phyloP scores from a whole-genome alignment of 2,797 vertebrate genomes.

The Dicrostonyx torquatus region DNA sequence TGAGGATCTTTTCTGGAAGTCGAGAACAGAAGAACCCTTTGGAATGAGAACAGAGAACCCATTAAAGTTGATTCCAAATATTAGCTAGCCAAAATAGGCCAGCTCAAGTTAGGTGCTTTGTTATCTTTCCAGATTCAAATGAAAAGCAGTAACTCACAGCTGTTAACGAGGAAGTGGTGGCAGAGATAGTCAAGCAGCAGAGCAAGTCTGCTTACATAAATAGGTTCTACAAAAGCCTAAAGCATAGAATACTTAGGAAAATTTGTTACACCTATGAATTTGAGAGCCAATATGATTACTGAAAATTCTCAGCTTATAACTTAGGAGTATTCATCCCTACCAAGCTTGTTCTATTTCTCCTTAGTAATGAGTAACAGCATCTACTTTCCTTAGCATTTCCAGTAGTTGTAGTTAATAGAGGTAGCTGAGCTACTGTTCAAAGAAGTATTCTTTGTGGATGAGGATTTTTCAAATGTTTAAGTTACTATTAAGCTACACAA shows the following conservation, averaged over 20 bases:
- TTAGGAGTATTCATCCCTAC: constrained; percentile 71
- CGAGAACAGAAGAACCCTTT: constrained; percentile 71
- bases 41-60: constrained; percentile 64
- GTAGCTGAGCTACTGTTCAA: constrained; percentile 87
- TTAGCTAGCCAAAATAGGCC: constrained; percentile 59
- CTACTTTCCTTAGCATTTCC: constrained; percentile 86
- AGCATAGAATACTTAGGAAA: constrained; percentile 57
- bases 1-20: constrained; percentile 79
- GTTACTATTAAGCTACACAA: constrained; percentile 85
- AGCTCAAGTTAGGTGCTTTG: constrained; percentile 66
- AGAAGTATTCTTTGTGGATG: constrained; percentile 83
- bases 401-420: constrained; percentile 87
- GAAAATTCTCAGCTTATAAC: constrained; percentile 72
- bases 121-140: constrained; percentile 60
- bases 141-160: constrained; percentile 52
- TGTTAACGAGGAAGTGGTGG: constrained; percentile 44
- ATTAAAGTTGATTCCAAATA: constrained; percentile 53
- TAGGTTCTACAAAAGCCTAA: constrained; percentile 68
- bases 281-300: constrained; percentile 60
- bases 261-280: constrained; percentile 64
- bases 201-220: constrained; percentile 52
- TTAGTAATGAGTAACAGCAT: constrained; percentile 83
- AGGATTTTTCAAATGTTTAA: constrained; percentile 85
- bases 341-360: constrained; percentile 75
- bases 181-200: constrained; percentile 62